A percentile compares a stretch with the other conserved stretches of the same genome.
These are phyloP conservation scores for Bombus waltoni DNA, from an alignment of 1,140 invertebrate species.

Conservation along the genomic window DNA sequence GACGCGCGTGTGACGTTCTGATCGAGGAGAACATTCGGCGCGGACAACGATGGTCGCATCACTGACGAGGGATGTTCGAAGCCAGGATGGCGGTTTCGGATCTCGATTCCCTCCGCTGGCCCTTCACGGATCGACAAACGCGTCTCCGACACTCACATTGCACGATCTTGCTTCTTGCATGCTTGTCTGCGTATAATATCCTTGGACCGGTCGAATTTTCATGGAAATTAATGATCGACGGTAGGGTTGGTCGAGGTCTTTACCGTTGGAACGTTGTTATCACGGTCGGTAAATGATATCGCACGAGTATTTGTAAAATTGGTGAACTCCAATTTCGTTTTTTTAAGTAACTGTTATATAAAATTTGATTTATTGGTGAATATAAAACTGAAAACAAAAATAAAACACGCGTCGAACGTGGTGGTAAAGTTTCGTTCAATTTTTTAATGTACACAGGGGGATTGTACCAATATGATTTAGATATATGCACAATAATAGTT, in stretches of 20 bases:
- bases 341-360: not conserved
- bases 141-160: slow-evolving; percentile 59
- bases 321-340: not conserved
- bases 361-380: not conserved
- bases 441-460: not conserved
- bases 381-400: not conserved
- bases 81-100: slow-evolving; percentile 52
- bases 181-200: not conserved
- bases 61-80: slow-evolving; percentile 51
- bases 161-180: not conserved
- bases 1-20: slow-evolving; percentile 65
- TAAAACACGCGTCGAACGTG: not conserved
- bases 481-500: not conserved
- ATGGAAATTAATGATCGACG: slow-evolving; percentile 12
- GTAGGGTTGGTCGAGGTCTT: not conserved
- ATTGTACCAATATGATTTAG: not conserved
- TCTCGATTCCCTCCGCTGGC: slow-evolving; percentile 48
- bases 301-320: too few species aligned
- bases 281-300: too few species aligned
- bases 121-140: slow-evolving; percentile 64
- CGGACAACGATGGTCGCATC: slow-evolving; percentile 48
- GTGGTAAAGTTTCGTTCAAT: not conserved
- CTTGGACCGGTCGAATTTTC: slow-evolving; percentile 10
- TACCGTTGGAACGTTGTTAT: not conserved
- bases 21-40: slow-evolving; percentile 51